Conservation (phyloP, 2,888 invertebrate genomes). For the Prenolepis imparis region DNA sequence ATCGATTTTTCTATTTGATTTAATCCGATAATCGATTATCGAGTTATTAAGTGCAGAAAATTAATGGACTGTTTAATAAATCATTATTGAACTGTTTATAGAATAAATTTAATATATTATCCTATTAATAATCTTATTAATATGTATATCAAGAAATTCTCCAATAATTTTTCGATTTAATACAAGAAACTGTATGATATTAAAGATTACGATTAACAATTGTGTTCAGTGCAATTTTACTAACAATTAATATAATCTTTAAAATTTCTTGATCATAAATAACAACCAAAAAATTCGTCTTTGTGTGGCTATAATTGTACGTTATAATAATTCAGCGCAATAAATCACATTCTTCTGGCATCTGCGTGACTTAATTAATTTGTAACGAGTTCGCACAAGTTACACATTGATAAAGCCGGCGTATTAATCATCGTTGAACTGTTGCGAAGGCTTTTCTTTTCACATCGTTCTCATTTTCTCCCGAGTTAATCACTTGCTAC, state of each 20-base stretch:
- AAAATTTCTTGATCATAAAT: not conserved
- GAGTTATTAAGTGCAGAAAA: slow-evolving; percentile 20
- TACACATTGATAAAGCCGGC: slow-evolving; percentile 64
- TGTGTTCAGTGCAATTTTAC: not conserved
- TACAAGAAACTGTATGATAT: not conserved
- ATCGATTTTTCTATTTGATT: not conserved
- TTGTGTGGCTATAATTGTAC: slow-evolving; percentile 16
- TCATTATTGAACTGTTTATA: not conserved
- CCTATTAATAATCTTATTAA: not conserved
- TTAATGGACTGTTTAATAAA: slow-evolving; percentile 23
- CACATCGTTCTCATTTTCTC: slow-evolving; percentile 61
- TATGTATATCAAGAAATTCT: not conserved
- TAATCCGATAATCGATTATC: not conserved
- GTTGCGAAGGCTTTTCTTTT: slow-evolving; percentile 55
- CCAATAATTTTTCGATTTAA: not conserved
- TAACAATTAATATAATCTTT: not conserved
- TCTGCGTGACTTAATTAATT: slow-evolving; percentile 75
- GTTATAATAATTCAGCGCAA: slow-evolving; percentile 44
- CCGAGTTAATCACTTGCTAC: slow-evolving; percentile 61
- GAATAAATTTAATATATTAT: not conserved
- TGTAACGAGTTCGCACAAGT: slow-evolving; percentile 74
- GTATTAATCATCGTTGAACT: slow-evolving; percentile 73
- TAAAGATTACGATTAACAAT: not conserved
- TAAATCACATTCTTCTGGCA: slow-evolving; percentile 69
- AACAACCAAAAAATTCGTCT: not conserved